Evolutionary conservation across 2,797 vertebrate species (phyloP), one percentile per base, ranked within the genome.

Genomic region (Sebastes trivittatus): DNA sequence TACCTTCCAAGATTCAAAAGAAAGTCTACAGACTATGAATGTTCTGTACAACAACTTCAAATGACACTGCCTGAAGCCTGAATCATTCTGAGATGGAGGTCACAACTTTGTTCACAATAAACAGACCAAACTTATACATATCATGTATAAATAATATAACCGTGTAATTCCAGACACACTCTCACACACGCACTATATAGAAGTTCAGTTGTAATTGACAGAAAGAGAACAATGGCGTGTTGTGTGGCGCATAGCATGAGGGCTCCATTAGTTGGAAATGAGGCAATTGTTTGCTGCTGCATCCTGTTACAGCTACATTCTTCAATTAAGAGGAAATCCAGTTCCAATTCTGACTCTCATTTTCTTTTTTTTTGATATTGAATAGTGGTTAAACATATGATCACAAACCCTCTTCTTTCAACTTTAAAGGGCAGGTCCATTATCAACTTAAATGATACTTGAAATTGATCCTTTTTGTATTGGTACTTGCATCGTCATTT

Each of bases 251-350:
- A 52, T 49, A 61, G 49, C 59, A 34, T 30, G 66, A 67, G 56
- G 52, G 34, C 70, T 59, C 6, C 32, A 54, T 73, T 49, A 74
- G 55, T 74, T 63, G 20, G 34, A 80, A 56, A 75, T 55, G 7
- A 79, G 52, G 61, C 29, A 68, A 52, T 71, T 74, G 73, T 66
- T 67, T 77, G 42, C 66, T 77, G 64, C 46, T 72, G 61, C 59
- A 62, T 73, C 58, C 36, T 58, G 29, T 80, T 73, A 61, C n/a
- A 62, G 58, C 52, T 16, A 58, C 67, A 42, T 52, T 72, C 18
- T 75, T 66, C 46, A 80, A 69, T 76, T 68, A 54, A 58, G 54
- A 61, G 20, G 34, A 66, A 62, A 62, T 72, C n/a, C 62, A 69
- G 16, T 25, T 25, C 25, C 5, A 65, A 56, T 73, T 25, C 25